A percentile compares a stretch with the other conserved stretches of the same genome.
These are phyloP conservation scores for Macropus fuliginosus DNA, from an alignment of 2,797 vertebrate species.

Conservation along the genomic window DNA sequence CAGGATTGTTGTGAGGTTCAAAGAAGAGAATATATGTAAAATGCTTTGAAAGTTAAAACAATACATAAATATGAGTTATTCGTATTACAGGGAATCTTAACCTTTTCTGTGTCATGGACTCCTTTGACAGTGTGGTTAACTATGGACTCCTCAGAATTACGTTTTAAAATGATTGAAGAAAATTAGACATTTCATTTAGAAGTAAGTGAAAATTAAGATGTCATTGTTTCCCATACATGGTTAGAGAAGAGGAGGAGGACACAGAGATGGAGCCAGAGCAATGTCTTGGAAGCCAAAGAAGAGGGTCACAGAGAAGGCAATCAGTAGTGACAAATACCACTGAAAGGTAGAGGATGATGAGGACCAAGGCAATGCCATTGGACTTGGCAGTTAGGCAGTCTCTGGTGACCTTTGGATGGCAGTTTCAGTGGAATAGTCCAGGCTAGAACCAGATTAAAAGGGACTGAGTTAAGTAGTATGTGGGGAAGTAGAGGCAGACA, in stretches of 20 bases:
- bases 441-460: neutral
- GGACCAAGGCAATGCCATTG: neutral
- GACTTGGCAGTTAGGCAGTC: neutral
- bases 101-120: neutral
- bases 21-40: neutral
- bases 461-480: neutral
- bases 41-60: neutral
- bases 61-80: neutral
- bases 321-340: neutral
- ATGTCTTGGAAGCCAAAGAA: neutral
- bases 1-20: neutral
- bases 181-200: neutral
- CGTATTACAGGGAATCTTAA: neutral
- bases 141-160: neutral
- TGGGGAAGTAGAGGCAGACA: neutral
- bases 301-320: neutral
- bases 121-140: neutral
- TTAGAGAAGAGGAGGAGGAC: neutral
- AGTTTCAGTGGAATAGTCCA: neutral
- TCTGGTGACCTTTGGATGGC: neutral
- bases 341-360: neutral
- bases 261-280: neutral
- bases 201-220: neutral
- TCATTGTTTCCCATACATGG: neutral
- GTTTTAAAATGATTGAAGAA: neutral